Percentiles rank a stretch among this genome's conserved stretches.
phyloP scores from a whole-genome alignment of 2,113 vertebrate genomes.

The Daboia siamensis region DNA sequence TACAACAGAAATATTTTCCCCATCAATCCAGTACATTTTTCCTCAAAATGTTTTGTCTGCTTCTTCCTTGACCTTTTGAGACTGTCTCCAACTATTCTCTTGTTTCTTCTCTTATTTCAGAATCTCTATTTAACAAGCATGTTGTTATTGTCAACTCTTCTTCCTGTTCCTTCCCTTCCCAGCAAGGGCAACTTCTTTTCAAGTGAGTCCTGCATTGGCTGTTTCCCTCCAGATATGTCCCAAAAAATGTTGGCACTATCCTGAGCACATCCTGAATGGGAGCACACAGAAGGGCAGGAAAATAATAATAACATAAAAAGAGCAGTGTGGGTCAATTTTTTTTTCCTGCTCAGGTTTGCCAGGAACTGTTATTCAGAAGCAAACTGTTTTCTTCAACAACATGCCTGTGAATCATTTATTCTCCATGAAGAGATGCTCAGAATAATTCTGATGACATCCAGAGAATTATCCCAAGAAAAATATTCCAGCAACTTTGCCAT shows the following conservation, averaged over 20 bases:
- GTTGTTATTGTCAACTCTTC: conserved; percentile 43
- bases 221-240: neutral
- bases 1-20: neutral
- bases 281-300: neutral
- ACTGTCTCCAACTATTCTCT: conserved; percentile 44
- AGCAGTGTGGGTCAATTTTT: neutral
- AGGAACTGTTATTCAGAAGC: neutral
- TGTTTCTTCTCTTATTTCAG: conserved; percentile 39
- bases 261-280: neutral
- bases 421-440: neutral
- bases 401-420: neutral
- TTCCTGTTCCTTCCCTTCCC: conserved; percentile 34
- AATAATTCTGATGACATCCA: neutral
- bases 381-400: neutral
- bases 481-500: neutral
- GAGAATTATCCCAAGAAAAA: neutral
- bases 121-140: conserved; percentile 28
- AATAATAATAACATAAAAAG: neutral
- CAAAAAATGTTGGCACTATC: neutral
- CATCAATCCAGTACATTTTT: neutral
- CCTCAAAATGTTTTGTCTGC: conserved; percentile 35
- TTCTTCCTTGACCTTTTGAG: conserved; percentile 38
- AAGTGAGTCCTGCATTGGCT: neutral
- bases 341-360: neutral
- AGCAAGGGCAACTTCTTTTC: neutral